Base-by-base conservation (phyloP, 2,888 invertebrate species). In the Andrena fulva region DNA sequence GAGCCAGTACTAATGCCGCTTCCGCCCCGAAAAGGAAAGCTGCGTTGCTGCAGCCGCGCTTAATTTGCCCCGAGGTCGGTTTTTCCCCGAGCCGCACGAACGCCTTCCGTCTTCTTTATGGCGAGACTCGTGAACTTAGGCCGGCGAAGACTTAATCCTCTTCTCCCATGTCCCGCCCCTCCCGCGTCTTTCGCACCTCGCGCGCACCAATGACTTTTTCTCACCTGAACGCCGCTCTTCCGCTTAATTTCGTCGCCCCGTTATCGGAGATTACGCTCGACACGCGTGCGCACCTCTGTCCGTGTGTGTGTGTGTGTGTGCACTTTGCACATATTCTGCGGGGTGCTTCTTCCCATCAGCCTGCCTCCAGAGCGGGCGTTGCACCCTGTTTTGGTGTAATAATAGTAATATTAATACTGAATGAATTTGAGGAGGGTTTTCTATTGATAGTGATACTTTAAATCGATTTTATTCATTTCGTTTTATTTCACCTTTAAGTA, bases 31-130 rank as follows among this genome's bases (percentile, higher is more conserved):
- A 56, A 64, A 67, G 77, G 77, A 76, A 73, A 78, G 72, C 86
- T 85, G 85, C 85, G 76, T 77, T 76, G 72, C 74, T 33, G 68
- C 78, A 27, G 69, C 66, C 56, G 69, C 69, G 78, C 80, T 87
- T 86, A 86, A 86, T 84, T 84, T 71, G 79, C 86, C 52, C 77
- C 62, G 29, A 59, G 56, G 64, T 62, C 20, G 33, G 63, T 71
- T 74, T 79, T 80, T 71, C 71, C 75, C 75, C 42, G 42, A 42
- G 54, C 24, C 63, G 63, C 77, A 73, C 73, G 73, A 71, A 85
- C 76, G 69, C 75, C 73, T 82, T 66, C 60, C 69, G 50, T 63
- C 74, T 80, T 81, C 81, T 80, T 78, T 78, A 73, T 74, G 59
- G 71, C 77, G 68, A 27, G 56, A 60, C 73, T 77, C 59, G 54